A percentile compares a stretch with the other conserved stretches of the same genome.
phyloP scores from a whole-genome alignment of 1,140 invertebrate genomes.

The Drosophila chauvacae region DNA sequence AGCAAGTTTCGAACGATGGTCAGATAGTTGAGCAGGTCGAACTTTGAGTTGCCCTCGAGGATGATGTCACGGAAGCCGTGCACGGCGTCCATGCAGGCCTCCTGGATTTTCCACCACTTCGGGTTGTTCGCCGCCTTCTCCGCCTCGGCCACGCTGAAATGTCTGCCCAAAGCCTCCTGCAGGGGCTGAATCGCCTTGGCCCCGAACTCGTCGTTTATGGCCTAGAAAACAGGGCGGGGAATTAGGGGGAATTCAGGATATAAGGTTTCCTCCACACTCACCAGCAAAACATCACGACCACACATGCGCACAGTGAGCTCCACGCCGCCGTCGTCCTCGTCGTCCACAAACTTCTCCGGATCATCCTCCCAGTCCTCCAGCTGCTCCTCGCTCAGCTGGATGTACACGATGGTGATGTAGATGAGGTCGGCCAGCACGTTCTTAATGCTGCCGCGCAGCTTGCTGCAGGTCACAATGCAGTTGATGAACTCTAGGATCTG shows the following conservation, averaged over 20 bases:
- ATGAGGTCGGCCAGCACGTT: constrained; percentile 89
- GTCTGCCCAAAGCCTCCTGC: constrained; percentile 88
- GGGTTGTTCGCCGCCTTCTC: constrained; percentile 85
- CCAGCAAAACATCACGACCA: constrained; percentile 89
- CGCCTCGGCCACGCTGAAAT: constrained; percentile 87
- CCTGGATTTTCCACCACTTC: constrained; percentile 91
- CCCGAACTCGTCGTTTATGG: constrained; percentile 88
- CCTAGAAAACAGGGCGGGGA: constrained; percentile 78
- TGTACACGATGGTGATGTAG: constrained; percentile 89
- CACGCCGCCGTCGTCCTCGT: constrained; percentile 90
- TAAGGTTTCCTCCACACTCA: constrained; percentile 18
- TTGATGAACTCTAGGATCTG: constrained; percentile 91
- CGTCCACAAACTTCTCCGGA: constrained; percentile 91
- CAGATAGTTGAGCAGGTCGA: constrained; percentile 89
- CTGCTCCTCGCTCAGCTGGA: constrained; percentile 91
- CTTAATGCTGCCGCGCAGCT: constrained; percentile 88
- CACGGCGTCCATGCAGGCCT: constrained; percentile 90
- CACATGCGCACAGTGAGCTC: constrained; percentile 91
- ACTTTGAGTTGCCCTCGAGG: constrained; percentile 87
- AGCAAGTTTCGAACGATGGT: constrained; percentile 85
- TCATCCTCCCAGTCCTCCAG: constrained; percentile 89
- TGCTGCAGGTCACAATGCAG: constrained; percentile 87
- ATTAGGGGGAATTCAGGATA: background rate
- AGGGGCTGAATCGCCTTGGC: constrained; percentile 87
- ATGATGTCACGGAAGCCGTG: constrained; percentile 86